A percentile compares a stretch with the other conserved stretches of the same genome.
phyloP scores from a whole-genome alignment of 2,113 vertebrate genomes.

The Phaethon lepturus region DNA sequence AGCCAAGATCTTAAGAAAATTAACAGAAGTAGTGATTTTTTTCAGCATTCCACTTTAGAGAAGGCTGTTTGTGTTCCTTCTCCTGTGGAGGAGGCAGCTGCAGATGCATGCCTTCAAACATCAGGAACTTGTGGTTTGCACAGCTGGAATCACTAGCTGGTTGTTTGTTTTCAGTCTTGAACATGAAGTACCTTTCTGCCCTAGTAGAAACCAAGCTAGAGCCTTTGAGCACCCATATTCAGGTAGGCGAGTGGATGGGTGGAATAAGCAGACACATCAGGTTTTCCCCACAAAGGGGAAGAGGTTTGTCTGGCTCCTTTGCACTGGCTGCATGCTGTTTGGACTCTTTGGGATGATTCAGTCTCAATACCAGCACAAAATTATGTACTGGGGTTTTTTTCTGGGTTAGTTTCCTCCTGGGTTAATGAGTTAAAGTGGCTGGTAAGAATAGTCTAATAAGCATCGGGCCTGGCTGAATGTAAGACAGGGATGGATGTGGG shows the following conservation, averaged over 20 bases:
- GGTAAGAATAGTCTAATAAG: not conserved
- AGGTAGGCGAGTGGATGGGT: not conserved
- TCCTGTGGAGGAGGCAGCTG: not conserved
- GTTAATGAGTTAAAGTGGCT: not conserved
- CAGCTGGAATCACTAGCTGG: not conserved
- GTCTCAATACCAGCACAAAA: not conserved
- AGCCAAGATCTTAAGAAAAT: constrained; percentile 33
- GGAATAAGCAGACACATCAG: not conserved
- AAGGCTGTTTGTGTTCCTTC: not conserved
- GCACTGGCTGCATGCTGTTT: not conserved
- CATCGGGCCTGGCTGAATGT: not conserved
- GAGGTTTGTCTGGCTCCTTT: not conserved
- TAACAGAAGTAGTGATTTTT: not conserved
- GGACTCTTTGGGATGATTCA: not conserved
- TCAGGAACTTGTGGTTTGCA: not conserved
- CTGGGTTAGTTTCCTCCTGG: not conserved
- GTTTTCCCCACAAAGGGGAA: not conserved
- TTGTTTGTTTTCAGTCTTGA: not conserved
- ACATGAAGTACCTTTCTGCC: not conserved
- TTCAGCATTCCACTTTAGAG: not conserved
- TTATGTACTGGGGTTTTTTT: no score
- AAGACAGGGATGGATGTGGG: not conserved
- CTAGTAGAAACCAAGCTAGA: not conserved
- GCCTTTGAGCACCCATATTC: not conserved
- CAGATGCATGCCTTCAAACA: not conserved